A percentile compares a stretch with the other conserved stretches of the same genome.
Conservation (phyloP, 1,140 invertebrate genomes). For the Cherax destructor region DNA sequence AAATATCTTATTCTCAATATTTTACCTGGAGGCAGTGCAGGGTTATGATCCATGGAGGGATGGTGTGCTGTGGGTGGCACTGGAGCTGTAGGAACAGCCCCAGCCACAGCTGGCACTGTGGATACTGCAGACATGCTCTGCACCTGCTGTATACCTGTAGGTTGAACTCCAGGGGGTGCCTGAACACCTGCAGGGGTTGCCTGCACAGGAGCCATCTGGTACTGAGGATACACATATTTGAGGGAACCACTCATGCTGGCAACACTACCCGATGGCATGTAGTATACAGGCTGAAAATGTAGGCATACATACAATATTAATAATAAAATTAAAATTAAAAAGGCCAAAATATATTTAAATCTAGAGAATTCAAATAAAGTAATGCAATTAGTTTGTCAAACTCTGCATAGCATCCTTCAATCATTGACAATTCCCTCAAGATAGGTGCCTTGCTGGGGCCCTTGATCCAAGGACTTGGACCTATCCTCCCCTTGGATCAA, state of each 20-base stretch:
- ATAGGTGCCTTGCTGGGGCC: too few species aligned
- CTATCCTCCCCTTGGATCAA: too few species aligned
- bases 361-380: too few species aligned
- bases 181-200: slow-evolving; percentile 45
- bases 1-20: not conserved
- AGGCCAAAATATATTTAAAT: too few species aligned
- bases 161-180: slow-evolving; percentile 24
- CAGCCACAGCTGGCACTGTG: slow-evolving; percentile 37
- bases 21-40: slow-evolving; percentile 53
- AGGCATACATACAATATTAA: not conserved
- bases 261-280: slow-evolving; percentile 58
- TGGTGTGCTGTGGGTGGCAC: slow-evolving; percentile 52
- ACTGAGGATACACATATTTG: slow-evolving; percentile 68
- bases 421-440: too few species aligned
- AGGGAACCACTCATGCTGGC: slow-evolving; percentile 46
- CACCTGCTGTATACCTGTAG: slow-evolving; percentile 45
- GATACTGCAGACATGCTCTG: slow-evolving; percentile 38
- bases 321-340: not conserved
- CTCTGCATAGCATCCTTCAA: too few species aligned
- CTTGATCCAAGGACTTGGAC: too few species aligned
- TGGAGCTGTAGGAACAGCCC: slow-evolving; percentile 21
- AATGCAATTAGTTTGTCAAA: too few species aligned
- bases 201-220: slow-evolving; percentile 59
- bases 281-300: slow-evolving; percentile 61
- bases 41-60: slow-evolving; percentile 53